Conservation (phyloP, 2,888 invertebrate species). For the Caenorhabditis angaria region DNA sequence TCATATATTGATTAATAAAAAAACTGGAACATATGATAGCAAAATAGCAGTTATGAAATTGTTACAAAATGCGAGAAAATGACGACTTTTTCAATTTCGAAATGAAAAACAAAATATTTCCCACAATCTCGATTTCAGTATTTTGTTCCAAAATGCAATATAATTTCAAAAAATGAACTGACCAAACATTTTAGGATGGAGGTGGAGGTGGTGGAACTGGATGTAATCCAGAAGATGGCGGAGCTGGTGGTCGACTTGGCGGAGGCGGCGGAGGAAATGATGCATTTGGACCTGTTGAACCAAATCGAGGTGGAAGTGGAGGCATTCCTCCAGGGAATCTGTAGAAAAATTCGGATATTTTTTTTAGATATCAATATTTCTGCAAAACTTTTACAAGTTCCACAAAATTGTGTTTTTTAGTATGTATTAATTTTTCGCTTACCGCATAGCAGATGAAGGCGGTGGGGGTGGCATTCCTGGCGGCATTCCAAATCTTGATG, state of each 20-base stretch:
- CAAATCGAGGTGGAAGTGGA: slow-evolving; percentile 41
- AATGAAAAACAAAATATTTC: no score
- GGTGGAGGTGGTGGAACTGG: slow-evolving; percentile 53
- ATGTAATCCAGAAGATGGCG: slow-evolving; percentile 55
- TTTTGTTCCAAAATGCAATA: not conserved
- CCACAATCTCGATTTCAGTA: not conserved
- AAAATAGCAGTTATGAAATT: no score
- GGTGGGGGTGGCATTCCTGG: slow-evolving; percentile 40
- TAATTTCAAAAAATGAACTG: not conserved
- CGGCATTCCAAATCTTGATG: slow-evolving; percentile 52
- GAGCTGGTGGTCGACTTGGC: slow-evolving; percentile 44
- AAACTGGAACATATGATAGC: no score
- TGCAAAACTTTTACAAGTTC: no score
- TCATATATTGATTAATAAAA: not conserved
- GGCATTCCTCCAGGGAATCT: slow-evolving; percentile 48
- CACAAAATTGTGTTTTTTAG: no score
- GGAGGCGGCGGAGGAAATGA: slow-evolving; percentile 34
- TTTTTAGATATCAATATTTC: no score
- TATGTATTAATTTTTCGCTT: no score
- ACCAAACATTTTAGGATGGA: slow-evolving; percentile 18
- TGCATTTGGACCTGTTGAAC: slow-evolving; percentile 36
- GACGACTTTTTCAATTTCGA: not conserved
- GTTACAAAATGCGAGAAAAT: not conserved
- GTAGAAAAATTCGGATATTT: no score
- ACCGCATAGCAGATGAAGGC: slow-evolving; percentile 42